phyloP scores from a whole-genome alignment of 2,113 vertebrate genomes.

The Campylomormyrus numenius region DNA sequence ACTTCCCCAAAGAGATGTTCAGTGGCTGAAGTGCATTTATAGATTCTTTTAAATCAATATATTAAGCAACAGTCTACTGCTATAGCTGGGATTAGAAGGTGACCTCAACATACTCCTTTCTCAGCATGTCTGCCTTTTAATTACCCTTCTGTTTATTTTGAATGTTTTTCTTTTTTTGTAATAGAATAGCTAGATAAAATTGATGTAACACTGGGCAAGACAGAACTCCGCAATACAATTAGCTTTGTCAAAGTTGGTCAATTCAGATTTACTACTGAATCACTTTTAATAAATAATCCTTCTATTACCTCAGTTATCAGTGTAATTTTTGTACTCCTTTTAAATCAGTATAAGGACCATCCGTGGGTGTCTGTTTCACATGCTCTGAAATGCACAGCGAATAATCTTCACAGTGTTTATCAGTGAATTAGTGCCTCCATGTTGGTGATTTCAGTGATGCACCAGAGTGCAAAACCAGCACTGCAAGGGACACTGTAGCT shows the following conservation, averaged over 20 bases:
- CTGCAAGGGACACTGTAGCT: conserved; percentile 19
- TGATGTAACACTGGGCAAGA: background rate
- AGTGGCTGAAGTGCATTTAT: background rate
- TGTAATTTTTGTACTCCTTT: background rate
- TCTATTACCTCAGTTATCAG: background rate
- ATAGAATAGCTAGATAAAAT: background rate
- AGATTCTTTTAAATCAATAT: background rate
- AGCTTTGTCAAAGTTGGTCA: background rate
- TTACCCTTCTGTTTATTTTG: background rate
- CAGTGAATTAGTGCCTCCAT: background rate
- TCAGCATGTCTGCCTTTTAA: background rate
- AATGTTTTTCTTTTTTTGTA: background rate
- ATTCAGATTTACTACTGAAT: background rate
- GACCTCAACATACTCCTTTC: background rate
- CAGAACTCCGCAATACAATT: background rate
- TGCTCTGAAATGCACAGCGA: background rate
- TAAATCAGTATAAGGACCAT: background rate
- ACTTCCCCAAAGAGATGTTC: background rate
- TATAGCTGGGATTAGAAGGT: background rate
- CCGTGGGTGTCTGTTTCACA: background rate
- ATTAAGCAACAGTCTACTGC: background rate
- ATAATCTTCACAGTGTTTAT: background rate
- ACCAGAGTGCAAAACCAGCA: background rate
- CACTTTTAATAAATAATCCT: background rate
- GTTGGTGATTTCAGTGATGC: background rate